A percentile compares a stretch with the other conserved stretches of the same genome.
Conservation (phyloP, 2,888 invertebrate species). For the Ptychoptera albimana region DNA sequence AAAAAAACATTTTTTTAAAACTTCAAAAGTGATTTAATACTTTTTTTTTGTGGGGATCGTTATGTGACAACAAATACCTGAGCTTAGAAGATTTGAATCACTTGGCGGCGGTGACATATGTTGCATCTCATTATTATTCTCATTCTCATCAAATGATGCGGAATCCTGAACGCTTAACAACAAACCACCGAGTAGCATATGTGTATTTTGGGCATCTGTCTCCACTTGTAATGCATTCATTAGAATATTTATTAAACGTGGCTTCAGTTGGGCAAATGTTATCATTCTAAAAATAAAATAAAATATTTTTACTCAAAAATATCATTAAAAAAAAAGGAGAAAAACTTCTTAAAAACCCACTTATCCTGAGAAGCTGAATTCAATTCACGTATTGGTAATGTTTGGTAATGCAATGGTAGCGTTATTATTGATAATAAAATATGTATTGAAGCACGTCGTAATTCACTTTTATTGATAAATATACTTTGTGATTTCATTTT, state of each 20-base stretch:
- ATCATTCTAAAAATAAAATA: slow-evolving; percentile 20
- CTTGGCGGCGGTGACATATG: slow-evolving; percentile 29
- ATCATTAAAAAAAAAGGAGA: slow-evolving; percentile 13
- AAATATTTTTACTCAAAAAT: slow-evolving; percentile 15
- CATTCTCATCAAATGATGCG: slow-evolving; percentile 55
- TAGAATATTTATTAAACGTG: slow-evolving; percentile 61
- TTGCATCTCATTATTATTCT: slow-evolving; percentile 39
- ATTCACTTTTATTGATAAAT: slow-evolving; percentile 46
- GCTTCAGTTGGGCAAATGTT: slow-evolving; percentile 53
- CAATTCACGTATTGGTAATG: slow-evolving; percentile 53
- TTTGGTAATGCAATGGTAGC: slow-evolving; percentile 83
- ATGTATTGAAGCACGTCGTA: slow-evolving; percentile 84
- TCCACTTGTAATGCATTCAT: slow-evolving; percentile 74
- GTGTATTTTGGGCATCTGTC: slow-evolving; percentile 70
- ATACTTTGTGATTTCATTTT: slow-evolving; percentile 53
- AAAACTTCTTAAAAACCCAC: slow-evolving; percentile 15
- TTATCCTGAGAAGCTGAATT: slow-evolving; percentile 37
- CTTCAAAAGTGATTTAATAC: not conserved
- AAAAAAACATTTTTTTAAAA: slow-evolving; percentile 1
- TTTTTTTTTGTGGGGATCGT: not conserved
- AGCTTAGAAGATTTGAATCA: slow-evolving; percentile 44
- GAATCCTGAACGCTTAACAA: slow-evolving; percentile 66
- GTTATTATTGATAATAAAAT: slow-evolving; percentile 80
- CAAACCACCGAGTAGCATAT: slow-evolving; percentile 70
- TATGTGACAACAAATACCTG: slow-evolving; percentile 34